phyloP scores from a whole-genome alignment of 2,797 vertebrate species.

The Diplodus sargus region DNA sequence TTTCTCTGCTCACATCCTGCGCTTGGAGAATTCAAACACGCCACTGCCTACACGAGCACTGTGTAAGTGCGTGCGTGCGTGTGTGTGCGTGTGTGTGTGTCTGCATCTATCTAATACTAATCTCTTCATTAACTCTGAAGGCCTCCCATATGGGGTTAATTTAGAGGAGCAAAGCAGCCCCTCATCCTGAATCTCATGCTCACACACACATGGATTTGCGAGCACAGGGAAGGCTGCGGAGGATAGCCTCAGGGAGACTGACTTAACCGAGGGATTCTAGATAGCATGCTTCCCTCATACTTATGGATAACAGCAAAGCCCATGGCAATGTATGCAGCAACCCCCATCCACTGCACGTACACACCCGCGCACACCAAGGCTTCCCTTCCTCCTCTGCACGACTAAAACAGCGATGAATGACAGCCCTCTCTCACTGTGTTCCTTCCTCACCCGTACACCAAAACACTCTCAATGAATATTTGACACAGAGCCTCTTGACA shows the following conservation, averaged over 20 bases:
- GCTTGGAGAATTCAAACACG: constrained; percentile 57
- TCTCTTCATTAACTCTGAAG: constrained; percentile 78
- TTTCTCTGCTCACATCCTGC: constrained; percentile 40
- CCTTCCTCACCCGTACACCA: constrained; percentile 47
- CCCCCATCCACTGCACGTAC: constrained; percentile 53
- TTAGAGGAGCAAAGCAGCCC: constrained; percentile 71
- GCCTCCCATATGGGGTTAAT: constrained; percentile 78
- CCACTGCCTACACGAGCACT: constrained; percentile 21
- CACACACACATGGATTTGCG: constrained; percentile 69
- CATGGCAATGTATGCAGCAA: constrained; percentile 65
- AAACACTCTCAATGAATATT: constrained; percentile 70
- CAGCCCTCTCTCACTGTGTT: constrained; percentile 46
- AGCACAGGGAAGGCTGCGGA: constrained; percentile 61
- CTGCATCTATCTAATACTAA: constrained; percentile 72
- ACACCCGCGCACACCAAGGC: constrained; percentile 46
- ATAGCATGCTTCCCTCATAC: constrained; percentile 77
- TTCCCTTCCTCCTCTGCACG: constrained; percentile 53
- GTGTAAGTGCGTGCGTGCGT: constrained; percentile 35
- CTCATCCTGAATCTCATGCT: constrained; percentile 71
- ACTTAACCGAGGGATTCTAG: constrained; percentile 73
- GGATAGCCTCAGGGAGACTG: constrained; percentile 73
- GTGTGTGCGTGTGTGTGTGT: constrained; percentile 31
- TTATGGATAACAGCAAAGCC: constrained; percentile 76
- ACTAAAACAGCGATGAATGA: constrained; percentile 69
- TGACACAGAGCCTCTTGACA: constrained; percentile 64